Evolutionary conservation across 37 sponge, comb jelly and placozoan species (phyloP), one percentile per base, ranked within the genome.

Genomic region (Aplysina aerophoba): DNA sequence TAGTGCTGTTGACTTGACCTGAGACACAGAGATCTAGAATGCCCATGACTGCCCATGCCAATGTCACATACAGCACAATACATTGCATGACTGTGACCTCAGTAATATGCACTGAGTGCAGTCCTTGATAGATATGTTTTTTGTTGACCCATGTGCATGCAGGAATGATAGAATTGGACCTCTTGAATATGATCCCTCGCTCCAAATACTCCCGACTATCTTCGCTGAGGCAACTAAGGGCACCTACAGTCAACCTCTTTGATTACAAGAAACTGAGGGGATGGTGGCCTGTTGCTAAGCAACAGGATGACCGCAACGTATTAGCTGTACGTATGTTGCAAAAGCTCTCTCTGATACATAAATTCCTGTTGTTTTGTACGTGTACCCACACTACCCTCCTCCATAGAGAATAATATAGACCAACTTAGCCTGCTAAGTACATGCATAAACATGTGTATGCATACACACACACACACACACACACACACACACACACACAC

Each of bases 221-320:
- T 78, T 39, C 79, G 1, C 56, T 95, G 41, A 85, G 93, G 61
- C 92, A 93, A 77, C 78, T 98, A 15, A 41, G 11, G 11, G 87
- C 80, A n/a, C 55, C 59, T 41, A 62, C 57, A 21, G 68, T 85
- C 41, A 84, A 77, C 20, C 81, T 89, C 34, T 89, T 89, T 25
- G 50, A 85, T 31, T 44, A 74, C 80, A 89, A 89, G 83, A 80
- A 80, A 11, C 31, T 89, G 63, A 81, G 84, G 39, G 90, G 90
- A 21, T 89, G 90, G 90, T 89, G 90, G 90, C 90, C 90, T 57
- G 79, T 61, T 34, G 24, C 37, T 24, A 62, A 61, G n/a, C 15
- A 37, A 15, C 27, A 25, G 15, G 84, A 64, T 33, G 68, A 53
- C 3, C 38, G 22, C 5, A 3, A 66, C 83, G 14, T 34, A 56